These are phyloP conservation scores for fruit fly (Drosophila melanogaster) DNA, from an alignment of 1,140 invertebrate species.

Conservation along the genomic window DNA sequence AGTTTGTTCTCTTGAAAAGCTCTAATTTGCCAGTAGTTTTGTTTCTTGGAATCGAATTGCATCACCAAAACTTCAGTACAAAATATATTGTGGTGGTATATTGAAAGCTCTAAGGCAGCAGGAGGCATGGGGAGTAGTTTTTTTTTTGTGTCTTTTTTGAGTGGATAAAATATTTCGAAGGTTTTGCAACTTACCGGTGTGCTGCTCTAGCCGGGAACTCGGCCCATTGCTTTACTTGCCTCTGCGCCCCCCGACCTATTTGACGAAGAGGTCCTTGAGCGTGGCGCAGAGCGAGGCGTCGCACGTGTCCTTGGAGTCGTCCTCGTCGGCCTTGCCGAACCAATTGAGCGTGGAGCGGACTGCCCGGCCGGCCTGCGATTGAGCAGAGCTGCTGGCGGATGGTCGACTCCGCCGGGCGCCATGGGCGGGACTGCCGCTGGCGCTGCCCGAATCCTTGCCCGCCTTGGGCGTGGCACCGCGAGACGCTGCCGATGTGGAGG, in stretches of 20 bases:
- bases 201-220: constrained; percentile 28
- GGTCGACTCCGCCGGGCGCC: constrained; percentile 44
- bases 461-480: constrained; percentile 72
- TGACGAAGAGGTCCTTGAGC: constrained; percentile 92
- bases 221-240: constrained; percentile 54
- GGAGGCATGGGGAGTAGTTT: too few relatives aligned
- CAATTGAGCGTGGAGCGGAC: constrained; percentile 79
- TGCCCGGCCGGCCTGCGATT: constrained; percentile 72
- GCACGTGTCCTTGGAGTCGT: constrained; percentile 88
- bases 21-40: too few relatives aligned
- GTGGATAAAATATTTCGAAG: too few relatives aligned
- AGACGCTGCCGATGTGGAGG: constrained; percentile 68
- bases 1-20: too few relatives aligned
- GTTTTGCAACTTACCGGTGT: constrained; percentile 28
- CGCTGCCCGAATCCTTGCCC: constrained; percentile 39
- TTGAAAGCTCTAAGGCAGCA: too few relatives aligned
- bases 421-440: constrained; percentile 29
- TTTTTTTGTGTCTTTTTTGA: too few relatives aligned
- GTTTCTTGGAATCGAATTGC: too few relatives aligned
- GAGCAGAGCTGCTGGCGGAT: constrained; percentile 57
- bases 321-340: constrained; percentile 86
- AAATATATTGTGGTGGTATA: too few relatives aligned
- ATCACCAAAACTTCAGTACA: too few relatives aligned
- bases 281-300: constrained; percentile 92
- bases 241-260: constrained; percentile 85